A percentile compares a stretch with the other conserved stretches of the same genome.
phyloP scores from a whole-genome alignment of 2,888 invertebrate genomes.

The Heliconius cydno region DNA sequence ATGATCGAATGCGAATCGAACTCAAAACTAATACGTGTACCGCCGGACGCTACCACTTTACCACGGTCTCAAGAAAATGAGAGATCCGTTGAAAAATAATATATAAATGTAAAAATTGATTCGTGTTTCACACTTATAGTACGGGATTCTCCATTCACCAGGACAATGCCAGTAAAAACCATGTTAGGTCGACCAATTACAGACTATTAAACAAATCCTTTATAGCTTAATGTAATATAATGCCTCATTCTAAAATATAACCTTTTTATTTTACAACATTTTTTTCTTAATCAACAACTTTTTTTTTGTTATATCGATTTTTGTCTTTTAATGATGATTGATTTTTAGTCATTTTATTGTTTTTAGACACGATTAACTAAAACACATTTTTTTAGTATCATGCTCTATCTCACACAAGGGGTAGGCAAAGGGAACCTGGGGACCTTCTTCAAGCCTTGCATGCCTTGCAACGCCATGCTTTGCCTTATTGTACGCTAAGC shows the following conservation, averaged over 20 bases:
- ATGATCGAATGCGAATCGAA: not conserved
- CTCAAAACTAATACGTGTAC: not conserved
- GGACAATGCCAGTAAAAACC: slow-evolving; percentile 78
- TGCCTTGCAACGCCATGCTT: too few relatives aligned
- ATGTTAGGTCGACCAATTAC: slow-evolving; percentile 77
- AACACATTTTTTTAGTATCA: too few relatives aligned
- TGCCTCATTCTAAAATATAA: slow-evolving; percentile 36
- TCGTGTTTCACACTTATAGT: slow-evolving; percentile 50
- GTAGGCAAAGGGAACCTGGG: too few relatives aligned
- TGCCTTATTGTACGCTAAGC: too few relatives aligned
- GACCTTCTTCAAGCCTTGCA: too few relatives aligned
- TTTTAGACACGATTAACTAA: too few relatives aligned
- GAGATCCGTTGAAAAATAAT: not conserved
- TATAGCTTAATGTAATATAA: slow-evolving; percentile 63
- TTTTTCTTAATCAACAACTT: slow-evolving; percentile 47
- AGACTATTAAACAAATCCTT: slow-evolving; percentile 73
- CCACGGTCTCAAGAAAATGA: not conserved
- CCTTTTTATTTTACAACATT: slow-evolving; percentile 23
- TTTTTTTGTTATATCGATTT: slow-evolving; percentile 30
- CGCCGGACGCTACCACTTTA: not conserved
- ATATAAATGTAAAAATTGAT: not conserved
- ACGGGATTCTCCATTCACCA: slow-evolving; percentile 54
- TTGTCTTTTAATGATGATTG: slow-evolving; percentile 39
- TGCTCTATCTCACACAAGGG: too few relatives aligned
- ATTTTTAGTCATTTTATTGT: not conserved